Conservation (phyloP, 2,113 vertebrate genomes). For the Merops nubicus region DNA sequence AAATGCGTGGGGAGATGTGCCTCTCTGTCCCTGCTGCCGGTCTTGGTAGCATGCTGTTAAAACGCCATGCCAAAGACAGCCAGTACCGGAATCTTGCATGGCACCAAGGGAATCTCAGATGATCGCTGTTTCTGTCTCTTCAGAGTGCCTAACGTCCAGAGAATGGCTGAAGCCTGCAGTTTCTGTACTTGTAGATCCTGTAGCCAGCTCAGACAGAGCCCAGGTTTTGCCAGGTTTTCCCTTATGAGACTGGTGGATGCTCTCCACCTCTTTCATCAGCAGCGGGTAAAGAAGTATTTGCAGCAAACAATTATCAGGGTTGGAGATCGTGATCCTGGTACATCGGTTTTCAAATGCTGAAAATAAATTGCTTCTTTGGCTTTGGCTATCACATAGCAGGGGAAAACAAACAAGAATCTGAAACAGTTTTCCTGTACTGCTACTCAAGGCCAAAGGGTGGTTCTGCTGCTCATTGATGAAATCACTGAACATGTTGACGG, state of each 20-base stretch:
- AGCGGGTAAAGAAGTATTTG: not conserved
- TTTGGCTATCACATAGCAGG: not conserved
- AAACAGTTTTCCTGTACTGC: not conserved
- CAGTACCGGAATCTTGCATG: not conserved
- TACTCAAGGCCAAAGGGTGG: constrained; percentile 6
- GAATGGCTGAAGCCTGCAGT: constrained; percentile 10
- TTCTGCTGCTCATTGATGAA: constrained; percentile 5
- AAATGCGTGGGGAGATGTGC: not conserved
- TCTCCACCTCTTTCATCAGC: not conserved
- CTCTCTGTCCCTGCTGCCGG: not conserved
- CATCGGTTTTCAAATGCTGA: not conserved
- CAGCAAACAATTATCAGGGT: not conserved
- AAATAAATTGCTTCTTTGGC: constrained; percentile 6
- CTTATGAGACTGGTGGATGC: not conserved
- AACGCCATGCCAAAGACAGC: not conserved
- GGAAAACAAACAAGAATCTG: not conserved
- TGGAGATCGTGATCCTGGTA: not conserved
- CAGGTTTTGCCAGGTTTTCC: not conserved
- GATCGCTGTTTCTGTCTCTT: not conserved
- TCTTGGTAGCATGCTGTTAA: not conserved
- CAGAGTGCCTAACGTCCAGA: not conserved
- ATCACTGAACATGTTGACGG: not conserved
- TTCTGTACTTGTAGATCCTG: not conserved
- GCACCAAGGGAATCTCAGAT: not conserved
- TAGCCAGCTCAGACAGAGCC: not conserved